A percentile compares a stretch with the other conserved stretches of the same genome.
Conservation (phyloP, 2,888 invertebrate genomes). For the Troilus luridus region DNA sequence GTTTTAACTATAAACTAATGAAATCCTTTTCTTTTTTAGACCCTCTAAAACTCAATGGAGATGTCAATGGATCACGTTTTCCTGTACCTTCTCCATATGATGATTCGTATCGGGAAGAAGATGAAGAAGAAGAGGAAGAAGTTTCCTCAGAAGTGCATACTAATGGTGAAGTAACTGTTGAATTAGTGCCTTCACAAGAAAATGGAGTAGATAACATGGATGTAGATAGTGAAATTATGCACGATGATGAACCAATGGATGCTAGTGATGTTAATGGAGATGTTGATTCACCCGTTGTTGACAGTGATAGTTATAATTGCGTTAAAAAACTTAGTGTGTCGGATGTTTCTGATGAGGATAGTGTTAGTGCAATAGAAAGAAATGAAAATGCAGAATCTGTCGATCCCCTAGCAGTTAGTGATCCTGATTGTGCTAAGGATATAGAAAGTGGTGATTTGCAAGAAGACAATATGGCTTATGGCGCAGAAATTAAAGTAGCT, state of each 20-base stretch:
- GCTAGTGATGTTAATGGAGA: slow-evolving; percentile 55
- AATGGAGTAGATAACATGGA: slow-evolving; percentile 63
- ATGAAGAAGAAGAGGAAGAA: slow-evolving; percentile 65
- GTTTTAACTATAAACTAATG: not conserved
- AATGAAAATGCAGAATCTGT: slow-evolving; percentile 6
- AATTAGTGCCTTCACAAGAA: slow-evolving; percentile 59
- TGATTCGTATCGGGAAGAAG: slow-evolving; percentile 62
- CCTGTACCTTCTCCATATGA: slow-evolving; percentile 55
- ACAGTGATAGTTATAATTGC: slow-evolving; percentile 57
- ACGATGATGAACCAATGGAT: slow-evolving; percentile 55
- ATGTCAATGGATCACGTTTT: slow-evolving; percentile 69
- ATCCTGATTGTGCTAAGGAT: slow-evolving; percentile 7
- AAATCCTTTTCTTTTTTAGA: slow-evolving; percentile 67
- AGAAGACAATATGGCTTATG: slow-evolving; percentile 11
- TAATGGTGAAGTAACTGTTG: slow-evolving; percentile 58
- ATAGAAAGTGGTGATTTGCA: slow-evolving; percentile 10
- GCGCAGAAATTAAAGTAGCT: slow-evolving; percentile 23
- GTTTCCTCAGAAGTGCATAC: slow-evolving; percentile 65
- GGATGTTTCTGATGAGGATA: slow-evolving; percentile 52
- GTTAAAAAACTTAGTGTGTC: slow-evolving; percentile 56
- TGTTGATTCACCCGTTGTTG: slow-evolving; percentile 17
- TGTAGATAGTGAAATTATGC: slow-evolving; percentile 63
- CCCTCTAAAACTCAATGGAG: slow-evolving; percentile 69
- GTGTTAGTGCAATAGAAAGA: slow-evolving; percentile 56
- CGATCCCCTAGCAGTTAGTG: slow-evolving; percentile 40